phyloP scores from a whole-genome alignment of 1,140 invertebrate species.

The Hesperophylax magnus region DNA sequence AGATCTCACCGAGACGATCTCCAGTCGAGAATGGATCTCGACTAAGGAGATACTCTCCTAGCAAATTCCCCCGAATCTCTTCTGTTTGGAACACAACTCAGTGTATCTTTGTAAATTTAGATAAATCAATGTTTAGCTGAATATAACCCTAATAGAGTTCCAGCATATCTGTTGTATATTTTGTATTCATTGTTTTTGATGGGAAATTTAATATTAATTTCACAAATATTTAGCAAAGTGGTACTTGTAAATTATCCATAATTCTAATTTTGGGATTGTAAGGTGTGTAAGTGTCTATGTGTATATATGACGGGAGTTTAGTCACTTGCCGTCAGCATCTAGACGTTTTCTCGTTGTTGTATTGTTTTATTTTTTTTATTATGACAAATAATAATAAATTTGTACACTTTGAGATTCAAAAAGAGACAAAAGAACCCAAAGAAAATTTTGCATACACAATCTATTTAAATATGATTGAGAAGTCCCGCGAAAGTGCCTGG shows the following conservation, averaged over 20 bases:
- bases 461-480: slow-evolving; percentile 14
- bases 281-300: slow-evolving; percentile 56
- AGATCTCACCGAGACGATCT: too few relatives aligned
- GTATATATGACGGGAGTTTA: slow-evolving; percentile 50
- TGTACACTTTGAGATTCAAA: slow-evolving; percentile 6
- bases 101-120: slow-evolving; percentile 50
- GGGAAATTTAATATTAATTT: slow-evolving; percentile 44
- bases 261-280: slow-evolving; percentile 51
- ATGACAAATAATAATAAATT: slow-evolving; percentile 26
- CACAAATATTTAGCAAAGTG: slow-evolving; percentile 41
- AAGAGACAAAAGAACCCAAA: slow-evolving; percentile 1
- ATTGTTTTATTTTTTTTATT: slow-evolving; percentile 34
- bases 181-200: slow-evolving; percentile 32
- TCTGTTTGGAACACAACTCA: slow-evolving; percentile 6
- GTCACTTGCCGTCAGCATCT: slow-evolving; percentile 52
- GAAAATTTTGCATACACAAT: background rate
- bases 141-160: slow-evolving; percentile 56
- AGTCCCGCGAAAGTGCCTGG: slow-evolving; percentile 33
- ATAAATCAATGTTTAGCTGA: slow-evolving; percentile 56
- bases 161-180: slow-evolving; percentile 57
- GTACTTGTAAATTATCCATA: slow-evolving; percentile 31
- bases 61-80: background rate
- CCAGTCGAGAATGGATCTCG: too few relatives aligned
- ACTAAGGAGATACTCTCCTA: background rate
- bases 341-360: slow-evolving; percentile 40